Percentiles rank a stretch among this genome's conserved stretches.
These are phyloP conservation scores for Esox masquinongy DNA, from an alignment of 2,797 vertebrate genomes.

Conservation along the genomic window DNA sequence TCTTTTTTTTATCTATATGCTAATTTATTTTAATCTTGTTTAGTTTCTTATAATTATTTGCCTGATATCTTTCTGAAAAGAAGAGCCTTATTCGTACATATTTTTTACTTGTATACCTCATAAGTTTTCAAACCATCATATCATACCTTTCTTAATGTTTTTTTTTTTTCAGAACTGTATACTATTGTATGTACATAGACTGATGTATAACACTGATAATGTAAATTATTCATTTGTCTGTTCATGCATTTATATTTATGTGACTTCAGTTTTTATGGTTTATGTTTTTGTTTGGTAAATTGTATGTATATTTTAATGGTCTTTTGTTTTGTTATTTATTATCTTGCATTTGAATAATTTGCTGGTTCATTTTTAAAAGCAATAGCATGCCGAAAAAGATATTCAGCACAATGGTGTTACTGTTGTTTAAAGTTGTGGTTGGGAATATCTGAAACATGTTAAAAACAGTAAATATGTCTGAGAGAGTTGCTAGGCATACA, in stretches of 20 bases:
- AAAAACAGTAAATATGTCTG: constrained; percentile 62
- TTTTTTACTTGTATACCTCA: constrained; percentile 95
- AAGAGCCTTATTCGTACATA: constrained; percentile 93
- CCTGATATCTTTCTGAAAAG: constrained; percentile 80
- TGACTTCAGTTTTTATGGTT: constrained; percentile 56
- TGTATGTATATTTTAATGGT: constrained; percentile 73
- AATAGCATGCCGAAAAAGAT: constrained; percentile 96
- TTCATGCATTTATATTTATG: constrained; percentile 69
- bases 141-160: constrained; percentile 55
- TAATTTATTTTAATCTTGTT: constrained; percentile 65
- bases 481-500: constrained; percentile 62
- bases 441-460: constrained; percentile 71
- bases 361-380: constrained; percentile 88
- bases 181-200: constrained; percentile 78
- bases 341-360: constrained; percentile 78
- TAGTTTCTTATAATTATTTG: constrained; percentile 75
- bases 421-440: constrained; percentile 75
- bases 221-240: constrained; percentile 74
- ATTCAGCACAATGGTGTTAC: constrained; percentile 91
- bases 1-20: constrained; percentile 63
- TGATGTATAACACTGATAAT: constrained; percentile 69
- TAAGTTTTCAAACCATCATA: constrained; percentile 74
- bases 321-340: constrained; percentile 63
- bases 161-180: constrained; percentile 77
- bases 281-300: constrained; percentile 78